Base-by-base conservation (phyloP, 2,797 vertebrate species). In the Catharus ustulatus region DNA sequence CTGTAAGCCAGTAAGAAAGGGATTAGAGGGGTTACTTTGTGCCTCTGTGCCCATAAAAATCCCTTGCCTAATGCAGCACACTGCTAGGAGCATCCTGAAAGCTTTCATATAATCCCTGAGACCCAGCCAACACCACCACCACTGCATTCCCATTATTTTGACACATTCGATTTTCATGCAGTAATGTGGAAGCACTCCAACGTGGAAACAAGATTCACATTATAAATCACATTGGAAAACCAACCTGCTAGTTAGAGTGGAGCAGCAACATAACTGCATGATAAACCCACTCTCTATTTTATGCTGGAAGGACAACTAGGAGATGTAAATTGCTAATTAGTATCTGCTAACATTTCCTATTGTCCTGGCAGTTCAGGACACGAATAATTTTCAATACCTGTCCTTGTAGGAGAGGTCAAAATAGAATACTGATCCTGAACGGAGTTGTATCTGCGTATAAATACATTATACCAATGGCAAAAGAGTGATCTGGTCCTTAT, bases 21-120 rank as follows among this genome's bases (percentile, higher is more conserved):
- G 97, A 98, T 98, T 98, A 98, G 91, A 97, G 96, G 96, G 95
- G 97, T 98, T 98, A 97, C 95, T 98, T 95, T 97, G 91, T 98
- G 95, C 89, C 93, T 96, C 86, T 96, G 84, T 97, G 94, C 90
- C 95, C 91, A 93, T 96, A 94, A 97, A 98, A 97, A 97, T 96
- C 97, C 95, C 84, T 92, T 94, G 83, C 89, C 91, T 94, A 49
- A 95, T 95, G 45, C 84, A 93, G 89, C 94, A 91, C 83, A 81
- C 82, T 94, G 91, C 90, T 97, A 69, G 3, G 61, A 96, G 90
- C 54, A 73, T 95, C 96, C 95, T 97, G 94, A 97, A 97, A 97
- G 96, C 94, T 96, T 97, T 96, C 91, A 90, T 67, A 88, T 97
- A 98, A 98, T 97, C 97, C 92, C 86, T 91, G 85, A 93, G 91